Conservation (phyloP, 1,140 invertebrate species). For the Laodelphax striatellus region DNA sequence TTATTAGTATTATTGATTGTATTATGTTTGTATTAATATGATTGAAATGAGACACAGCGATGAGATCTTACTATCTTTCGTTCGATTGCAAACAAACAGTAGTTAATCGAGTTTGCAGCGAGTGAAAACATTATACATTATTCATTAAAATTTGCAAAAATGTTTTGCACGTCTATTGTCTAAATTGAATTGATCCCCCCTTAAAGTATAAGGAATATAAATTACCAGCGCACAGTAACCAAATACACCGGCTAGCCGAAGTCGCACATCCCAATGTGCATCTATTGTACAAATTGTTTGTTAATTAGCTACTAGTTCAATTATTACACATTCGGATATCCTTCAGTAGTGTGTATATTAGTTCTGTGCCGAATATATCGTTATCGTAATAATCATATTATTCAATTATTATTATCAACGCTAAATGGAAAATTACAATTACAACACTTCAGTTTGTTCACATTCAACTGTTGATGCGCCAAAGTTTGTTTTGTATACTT, state of each 20-base stretch:
- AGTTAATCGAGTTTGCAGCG: neutral
- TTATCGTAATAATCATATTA: too few relatives aligned
- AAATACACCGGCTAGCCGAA: neutral
- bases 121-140: neutral
- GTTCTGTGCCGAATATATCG: neutral
- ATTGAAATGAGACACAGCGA: neutral
- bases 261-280: neutral
- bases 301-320: neutral
- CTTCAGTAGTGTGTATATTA: neutral
- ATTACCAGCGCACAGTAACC: neutral
- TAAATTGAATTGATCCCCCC: constrained; percentile 3
- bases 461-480: neutral
- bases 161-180: constrained; percentile 1
- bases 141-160: neutral
- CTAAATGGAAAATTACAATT: neutral
- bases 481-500: neutral
- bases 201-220: neutral
- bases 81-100: neutral
- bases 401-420: neutral
- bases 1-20: neutral
- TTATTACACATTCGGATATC: neutral
- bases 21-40: neutral
- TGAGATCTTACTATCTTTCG: neutral
- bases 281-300: neutral
- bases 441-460: neutral